phyloP scores from a whole-genome alignment of 2,113 vertebrate species.

The Tenrec ecaudatus region DNA sequence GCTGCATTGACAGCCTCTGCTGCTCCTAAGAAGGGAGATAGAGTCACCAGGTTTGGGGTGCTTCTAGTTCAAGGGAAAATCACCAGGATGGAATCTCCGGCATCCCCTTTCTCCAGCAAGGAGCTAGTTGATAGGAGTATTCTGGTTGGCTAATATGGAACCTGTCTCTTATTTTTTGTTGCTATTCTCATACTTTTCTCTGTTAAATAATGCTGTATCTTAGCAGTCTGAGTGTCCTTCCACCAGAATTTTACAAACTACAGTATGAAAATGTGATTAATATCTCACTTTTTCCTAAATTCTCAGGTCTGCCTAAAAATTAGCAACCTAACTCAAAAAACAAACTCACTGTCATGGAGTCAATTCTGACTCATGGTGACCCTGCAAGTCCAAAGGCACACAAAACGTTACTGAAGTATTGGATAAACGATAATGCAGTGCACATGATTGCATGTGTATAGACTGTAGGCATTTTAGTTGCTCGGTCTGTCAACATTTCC shows the following conservation, averaged over 20 bases:
- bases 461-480: not conserved
- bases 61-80: not conserved
- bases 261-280: not conserved
- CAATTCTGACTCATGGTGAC: too few relatives aligned
- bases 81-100: not conserved
- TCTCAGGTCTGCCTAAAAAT: not conserved
- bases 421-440: not conserved
- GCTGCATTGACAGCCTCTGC: not conserved
- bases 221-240: not conserved
- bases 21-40: not conserved
- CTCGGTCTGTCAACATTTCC: not conserved
- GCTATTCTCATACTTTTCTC: not conserved
- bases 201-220: not conserved
- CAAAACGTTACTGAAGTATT: not conserved
- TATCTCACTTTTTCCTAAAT: not conserved
- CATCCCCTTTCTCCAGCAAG: not conserved
- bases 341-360: not conserved
- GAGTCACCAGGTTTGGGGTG: constrained; percentile 12
- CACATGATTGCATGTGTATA: not conserved
- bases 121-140: not conserved
- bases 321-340: not conserved
- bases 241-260: not conserved
- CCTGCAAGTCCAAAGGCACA: too few relatives aligned
- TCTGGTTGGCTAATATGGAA: not conserved
- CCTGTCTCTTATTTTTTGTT: not conserved